Base-by-base conservation (phyloP, 2,888 invertebrate genomes). In the Rotaria macrura region DNA sequence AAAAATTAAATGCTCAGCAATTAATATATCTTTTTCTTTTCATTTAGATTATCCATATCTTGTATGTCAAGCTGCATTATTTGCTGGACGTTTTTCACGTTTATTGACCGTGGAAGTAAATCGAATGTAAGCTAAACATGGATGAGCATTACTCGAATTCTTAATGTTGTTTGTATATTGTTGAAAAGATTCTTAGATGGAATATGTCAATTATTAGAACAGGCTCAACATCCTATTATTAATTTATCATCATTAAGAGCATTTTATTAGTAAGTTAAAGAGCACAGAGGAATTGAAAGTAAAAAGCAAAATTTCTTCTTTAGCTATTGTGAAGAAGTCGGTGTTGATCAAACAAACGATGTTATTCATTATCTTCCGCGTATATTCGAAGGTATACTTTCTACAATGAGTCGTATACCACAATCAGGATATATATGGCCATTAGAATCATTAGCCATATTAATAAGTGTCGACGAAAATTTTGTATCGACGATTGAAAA, bases 401-500 rank as follows among this genome's bases (percentile, higher is more conserved):
- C 34, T 40, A 85, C 84, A 43, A 34, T 85, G 4, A 84, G 91
- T 92, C 74, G 92, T 93, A 54, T 91, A 93, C 29, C 91, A 92
- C 85, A 92, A 92, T 74, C 91, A 92, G 57, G 92, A 92, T 83
- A 92, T 93, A 2, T 88, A 93, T 49, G 91, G 92, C 0, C 89
- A 93, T 89, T 93, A 87, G 93, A 93, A 88, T 91, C 93, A 0
- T 88, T 93, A 23, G 90, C 91, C 1, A 91, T 92, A 34, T 91
- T 93, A 84, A 89, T 93, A 49, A 90, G 92, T 92, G 91, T 94
- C 85, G 94, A 94, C 89, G 91, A 92, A 55, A 91, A 91, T 84
- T 93, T 94, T 88, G 94, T 94, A 4, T 93, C 93, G 25, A 91
- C 92, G 17, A 91, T 92, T 25, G 93, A 94, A 88, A 90, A 90